These are phyloP conservation scores for Anodontia alba DNA, from an alignment of 2,888 invertebrate species.

Conservation along the genomic window DNA sequence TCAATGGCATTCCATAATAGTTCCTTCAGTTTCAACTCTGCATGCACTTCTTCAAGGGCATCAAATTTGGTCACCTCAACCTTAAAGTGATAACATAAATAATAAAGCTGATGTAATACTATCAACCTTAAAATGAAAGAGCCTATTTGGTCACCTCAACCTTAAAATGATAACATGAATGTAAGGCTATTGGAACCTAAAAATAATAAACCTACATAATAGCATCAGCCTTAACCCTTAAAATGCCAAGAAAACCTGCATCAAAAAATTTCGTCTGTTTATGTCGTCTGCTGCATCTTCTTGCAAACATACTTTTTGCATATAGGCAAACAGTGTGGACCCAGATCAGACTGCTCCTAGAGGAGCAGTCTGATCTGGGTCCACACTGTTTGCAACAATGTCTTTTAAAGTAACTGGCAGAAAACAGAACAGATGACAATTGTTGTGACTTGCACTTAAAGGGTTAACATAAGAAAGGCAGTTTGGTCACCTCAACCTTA, in stretches of 20 bases:
- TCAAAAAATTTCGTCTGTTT: too few species aligned
- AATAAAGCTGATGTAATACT: background rate
- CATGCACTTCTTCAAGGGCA: constrained; percentile 91
- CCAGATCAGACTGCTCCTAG: too few species aligned
- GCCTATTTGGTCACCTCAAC: background rate
- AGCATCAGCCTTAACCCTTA: background rate
- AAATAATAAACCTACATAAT: background rate
- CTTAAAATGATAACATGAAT: background rate
- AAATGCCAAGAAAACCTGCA: too few species aligned
- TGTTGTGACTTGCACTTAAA: too few species aligned
- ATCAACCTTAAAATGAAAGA: background rate
- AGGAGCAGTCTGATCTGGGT: too few species aligned
- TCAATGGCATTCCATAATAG: constrained; percentile 92
- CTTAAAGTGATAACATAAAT: constrained; percentile 84
- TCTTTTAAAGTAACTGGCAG: too few species aligned
- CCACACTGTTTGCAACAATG: too few species aligned
- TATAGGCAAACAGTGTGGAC: too few species aligned
- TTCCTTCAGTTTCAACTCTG: constrained; percentile 92
- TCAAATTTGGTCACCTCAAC: constrained; percentile 94
- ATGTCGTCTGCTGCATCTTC: too few species aligned
- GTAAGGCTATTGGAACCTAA: background rate
- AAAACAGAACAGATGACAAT: too few species aligned
- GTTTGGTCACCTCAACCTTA: constrained; percentile 1
- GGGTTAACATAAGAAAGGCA: background rate
- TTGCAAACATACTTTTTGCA: too few species aligned